Evolutionary conservation across 2,113 vertebrate genomes (phyloP), one percentile per base, ranked within the genome.

Genomic region (Beaufortia kweichowensis): DNA sequence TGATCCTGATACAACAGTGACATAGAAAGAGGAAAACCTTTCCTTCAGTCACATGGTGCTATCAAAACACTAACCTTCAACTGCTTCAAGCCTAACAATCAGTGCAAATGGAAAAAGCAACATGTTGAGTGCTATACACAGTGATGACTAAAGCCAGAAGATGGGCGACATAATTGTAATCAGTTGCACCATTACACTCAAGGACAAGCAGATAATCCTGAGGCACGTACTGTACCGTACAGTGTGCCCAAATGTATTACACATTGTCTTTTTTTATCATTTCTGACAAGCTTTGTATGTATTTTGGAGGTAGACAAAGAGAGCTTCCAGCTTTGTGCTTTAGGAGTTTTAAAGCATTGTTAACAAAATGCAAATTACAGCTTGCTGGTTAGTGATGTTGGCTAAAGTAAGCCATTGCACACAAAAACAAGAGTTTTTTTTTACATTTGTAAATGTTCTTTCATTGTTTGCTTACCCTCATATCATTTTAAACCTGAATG

Each of bases 1-100:
- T 73, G 55, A 72, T 62, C 76, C 68, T 63, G 43, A 62, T 62
- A 33, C 43, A 56, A 64, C 39, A 64, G 57, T 64, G 71, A 82
- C 61, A 60, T 31, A 29, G 28, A 50, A 56, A 43, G 21, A 29
- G 66, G 53, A 48, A 57, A 35, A 26, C 28, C 61, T 75, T 78
- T 50, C n/a, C 46, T 15, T 69, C 21, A 62, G 50, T 60, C 5
- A 55, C n/a, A 29, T 43, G 48, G 26, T 12, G 71, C 50, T 61
- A 53, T 28, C 19, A 64, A 39, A 77, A 23, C 46, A n/a, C 9
- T 29, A 76, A 60, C 56, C 41, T 69, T 80, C 56, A 62, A 29
- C 2, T 15, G 9, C 28, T 24, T n/a, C 12, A 53, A 61, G 26
- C 35, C 24, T 23, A 60, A 60, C 14, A 23, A 10, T 24, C 24